Evolutionary conservation across 1,140 invertebrate genomes (phyloP).

Genomic region (Heterodera carotae): DNA sequence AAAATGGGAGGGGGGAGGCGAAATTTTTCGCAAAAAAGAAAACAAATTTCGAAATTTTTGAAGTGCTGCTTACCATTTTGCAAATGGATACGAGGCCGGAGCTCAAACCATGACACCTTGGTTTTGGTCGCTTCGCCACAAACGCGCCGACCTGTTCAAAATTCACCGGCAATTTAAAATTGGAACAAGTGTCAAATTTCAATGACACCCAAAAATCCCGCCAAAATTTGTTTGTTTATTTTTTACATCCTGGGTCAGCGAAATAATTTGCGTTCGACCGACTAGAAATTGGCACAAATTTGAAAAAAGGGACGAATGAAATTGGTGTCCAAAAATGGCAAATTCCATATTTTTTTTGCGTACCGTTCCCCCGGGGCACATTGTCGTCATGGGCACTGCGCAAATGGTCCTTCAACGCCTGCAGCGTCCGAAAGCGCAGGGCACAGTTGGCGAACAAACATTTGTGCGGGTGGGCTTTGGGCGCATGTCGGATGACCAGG

Average conservation of each 20-base stretch:
- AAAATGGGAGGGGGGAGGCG: too few relatives aligned
- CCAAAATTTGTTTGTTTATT: too few relatives aligned
- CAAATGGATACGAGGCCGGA: conserved; percentile 13
- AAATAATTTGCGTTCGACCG: too few relatives aligned
- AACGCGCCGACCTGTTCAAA: background rate
- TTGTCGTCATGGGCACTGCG: conserved; percentile 14
- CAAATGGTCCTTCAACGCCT: conserved; percentile 19
- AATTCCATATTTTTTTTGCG: too few relatives aligned
- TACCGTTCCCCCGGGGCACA: background rate
- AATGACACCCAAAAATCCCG: too few relatives aligned
- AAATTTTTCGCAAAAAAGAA: too few relatives aligned
- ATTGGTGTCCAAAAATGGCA: background rate
- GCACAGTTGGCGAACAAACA: conserved; percentile 21
- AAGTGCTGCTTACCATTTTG: conserved; percentile 7
- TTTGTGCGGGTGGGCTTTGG: conserved; percentile 16
- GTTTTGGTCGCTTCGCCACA: background rate
- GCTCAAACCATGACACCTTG: conserved; percentile 17
- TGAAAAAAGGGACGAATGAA: too few relatives aligned
- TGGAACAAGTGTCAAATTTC: too few relatives aligned
- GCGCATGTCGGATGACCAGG: conserved; percentile 12
- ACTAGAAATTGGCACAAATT: too few relatives aligned
- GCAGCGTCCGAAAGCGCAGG: conserved; percentile 6
- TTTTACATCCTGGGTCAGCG: too few relatives aligned
- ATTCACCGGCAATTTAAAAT: too few relatives aligned
- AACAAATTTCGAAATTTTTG: conserved; percentile 3